A percentile compares a stretch with the other conserved stretches of the same genome.
These are phyloP conservation scores for Isurus oxyrinchus DNA, from an alignment of 2,113 vertebrate genomes.

Conservation along the genomic window DNA sequence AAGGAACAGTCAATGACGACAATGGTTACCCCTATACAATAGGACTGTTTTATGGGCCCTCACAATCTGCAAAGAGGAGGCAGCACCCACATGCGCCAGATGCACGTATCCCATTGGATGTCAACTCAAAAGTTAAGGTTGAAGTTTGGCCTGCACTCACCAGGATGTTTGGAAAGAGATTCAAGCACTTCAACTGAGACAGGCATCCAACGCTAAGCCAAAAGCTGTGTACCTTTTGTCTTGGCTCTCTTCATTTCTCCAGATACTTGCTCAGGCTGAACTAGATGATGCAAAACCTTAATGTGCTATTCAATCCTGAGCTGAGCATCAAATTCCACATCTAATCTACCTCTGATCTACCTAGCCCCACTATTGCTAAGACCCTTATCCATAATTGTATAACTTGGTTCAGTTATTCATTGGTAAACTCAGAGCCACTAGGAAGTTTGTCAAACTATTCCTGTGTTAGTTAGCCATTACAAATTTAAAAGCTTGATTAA, in stretches of 20 bases:
- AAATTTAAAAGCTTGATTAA: background rate
- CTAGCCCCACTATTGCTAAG: background rate
- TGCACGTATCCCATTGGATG: background rate
- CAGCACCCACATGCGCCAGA: background rate
- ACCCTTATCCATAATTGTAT: background rate
- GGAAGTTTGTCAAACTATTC: background rate
- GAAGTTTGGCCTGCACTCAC: background rate
- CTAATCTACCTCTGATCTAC: background rate
- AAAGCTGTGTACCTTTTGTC: background rate
- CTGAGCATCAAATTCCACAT: no score
- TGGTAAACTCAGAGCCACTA: background rate
- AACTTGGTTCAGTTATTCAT: background rate
- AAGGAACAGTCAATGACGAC: no score
- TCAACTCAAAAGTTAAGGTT: background rate
- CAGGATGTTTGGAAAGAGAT: background rate
- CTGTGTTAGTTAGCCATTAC: background rate
- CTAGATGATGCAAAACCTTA: no score
- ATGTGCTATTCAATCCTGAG: no score
- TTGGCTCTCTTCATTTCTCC: no score
- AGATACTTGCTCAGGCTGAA: no score
- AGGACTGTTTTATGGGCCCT: background rate
- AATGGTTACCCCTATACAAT: background rate
- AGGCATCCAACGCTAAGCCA: background rate
- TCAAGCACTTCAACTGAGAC: background rate
- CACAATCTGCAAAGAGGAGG: background rate